Evolutionary conservation across 92 coral and sea anemone species (phyloP), one percentile per base, ranked within the genome.

Genomic region (Parazoanthus darwini): DNA sequence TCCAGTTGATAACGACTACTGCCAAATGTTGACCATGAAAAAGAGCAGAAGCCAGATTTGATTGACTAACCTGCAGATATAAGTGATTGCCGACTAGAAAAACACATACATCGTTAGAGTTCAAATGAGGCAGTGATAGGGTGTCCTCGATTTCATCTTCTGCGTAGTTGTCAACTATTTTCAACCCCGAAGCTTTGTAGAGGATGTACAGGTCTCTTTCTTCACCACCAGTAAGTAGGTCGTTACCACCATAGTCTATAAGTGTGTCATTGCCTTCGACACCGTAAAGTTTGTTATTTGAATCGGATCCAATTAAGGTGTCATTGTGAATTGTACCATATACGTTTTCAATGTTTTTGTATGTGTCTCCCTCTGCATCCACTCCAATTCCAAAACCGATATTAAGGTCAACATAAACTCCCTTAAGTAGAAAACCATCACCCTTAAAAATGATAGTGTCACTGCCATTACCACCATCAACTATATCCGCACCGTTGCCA

Each of bases 111-210:
- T 92, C 90, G 8, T 87, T 68, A 23, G 92, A 81, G 74, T 90
- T 86, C 65, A 90, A 73, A 68, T 86, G 83, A 22, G 51, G 72
- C n/a, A 91, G 65, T 0, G 95, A 90, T n/a, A 92, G 85, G 1
- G 89, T 85, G 80, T 92, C 94, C 65, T 90, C 87, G 18, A 10
- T 51, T 15, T 88, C 86, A 54, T 90, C 94, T 8, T 90, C 59
- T 14, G 94, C 94, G 33, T 86, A 89, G 91, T 92, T 92, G 71
- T 92, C 94, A 59, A 92, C 90, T 9, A 82, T 77, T 70, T 92
- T 90, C 36, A 88, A 9, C 0, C 94, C 94, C 29, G 15, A 85
- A 9, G 91, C 87, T 14, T 81, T 50, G 39, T 91, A 66, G 4
- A 93, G 46, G 9, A 91, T 20, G 35, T 93, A 93, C n/a, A 38